Evolutionary conservation across 1,140 invertebrate genomes (phyloP).

Genomic region (Drosophila lini): DNA sequence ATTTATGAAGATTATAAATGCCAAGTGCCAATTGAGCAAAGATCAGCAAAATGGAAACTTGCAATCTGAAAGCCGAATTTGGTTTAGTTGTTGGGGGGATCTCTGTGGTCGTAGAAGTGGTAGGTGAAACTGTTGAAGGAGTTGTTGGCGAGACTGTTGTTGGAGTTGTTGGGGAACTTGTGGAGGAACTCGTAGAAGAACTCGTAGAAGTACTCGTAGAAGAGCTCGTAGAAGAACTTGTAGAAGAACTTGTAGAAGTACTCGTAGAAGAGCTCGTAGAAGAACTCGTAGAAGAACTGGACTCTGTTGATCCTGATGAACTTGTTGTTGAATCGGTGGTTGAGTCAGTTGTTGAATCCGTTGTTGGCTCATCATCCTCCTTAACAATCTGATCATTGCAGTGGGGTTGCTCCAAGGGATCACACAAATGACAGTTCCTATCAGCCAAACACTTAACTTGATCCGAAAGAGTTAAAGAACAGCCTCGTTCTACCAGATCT

Average conservation of each 20-base stretch:
- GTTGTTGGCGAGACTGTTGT: conserved; percentile 10
- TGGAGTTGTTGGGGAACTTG: conserved; percentile 8
- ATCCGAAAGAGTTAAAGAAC: conserved; percentile 43
- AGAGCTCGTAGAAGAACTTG: conserved; percentile 7
- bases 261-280: not conserved
- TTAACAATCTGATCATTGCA: conserved; percentile 57
- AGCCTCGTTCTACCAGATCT: conserved; percentile 57
- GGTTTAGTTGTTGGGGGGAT: conserved; percentile 54
- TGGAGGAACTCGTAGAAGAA: not conserved
- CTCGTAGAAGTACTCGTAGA: conserved; percentile 3
- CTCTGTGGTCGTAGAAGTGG: conserved; percentile 23
- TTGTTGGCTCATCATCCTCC: conserved; percentile 8
- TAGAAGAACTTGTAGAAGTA: conserved; percentile 2
- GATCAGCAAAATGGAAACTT: conserved; percentile 41
- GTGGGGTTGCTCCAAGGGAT: conserved; percentile 46
- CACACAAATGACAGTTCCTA: conserved; percentile 61
- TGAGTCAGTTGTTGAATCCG: conserved; percentile 12
- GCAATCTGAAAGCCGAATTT: conserved; percentile 33
- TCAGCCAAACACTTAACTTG: conserved; percentile 51
- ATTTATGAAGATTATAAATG: conserved; percentile 55
- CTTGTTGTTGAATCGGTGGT: conserved; percentile 13
- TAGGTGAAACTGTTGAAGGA: conserved; percentile 13
- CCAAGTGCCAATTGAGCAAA: conserved; percentile 46
- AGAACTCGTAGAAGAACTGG: conserved; percentile 8
- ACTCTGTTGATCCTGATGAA: not conserved